Evolutionary conservation across 2,113 vertebrate genomes (phyloP).

Genomic region (Sinosuthora webbiana): DNA sequence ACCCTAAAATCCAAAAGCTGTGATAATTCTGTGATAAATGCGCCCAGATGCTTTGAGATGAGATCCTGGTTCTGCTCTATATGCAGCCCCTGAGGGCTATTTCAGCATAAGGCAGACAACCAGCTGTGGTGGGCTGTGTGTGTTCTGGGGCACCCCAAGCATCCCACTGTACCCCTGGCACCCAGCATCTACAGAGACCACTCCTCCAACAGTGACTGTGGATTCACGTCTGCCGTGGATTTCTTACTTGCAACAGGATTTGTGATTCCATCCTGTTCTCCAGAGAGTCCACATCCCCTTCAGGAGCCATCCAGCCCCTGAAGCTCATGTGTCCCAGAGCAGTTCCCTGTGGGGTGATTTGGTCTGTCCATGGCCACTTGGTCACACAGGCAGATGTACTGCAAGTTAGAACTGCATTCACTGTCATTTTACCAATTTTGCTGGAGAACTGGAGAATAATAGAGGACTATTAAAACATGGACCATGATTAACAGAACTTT

Average conservation of each 20-base stretch:
- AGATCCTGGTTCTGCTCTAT: not conserved
- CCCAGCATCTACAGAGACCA: not conserved
- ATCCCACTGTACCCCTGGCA: not conserved
- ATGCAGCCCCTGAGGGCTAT: not conserved
- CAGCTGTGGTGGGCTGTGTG: not conserved
- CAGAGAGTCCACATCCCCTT: not conserved
- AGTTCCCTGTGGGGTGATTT: not conserved
- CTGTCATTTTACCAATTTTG: not conserved
- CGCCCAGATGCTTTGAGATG: not conserved
- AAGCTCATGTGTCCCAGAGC: not conserved
- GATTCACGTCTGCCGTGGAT: fast-evolving
- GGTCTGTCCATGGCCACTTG: not conserved
- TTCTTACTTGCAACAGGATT: not conserved
- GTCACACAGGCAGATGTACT: not conserved
- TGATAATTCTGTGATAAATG: not conserved
- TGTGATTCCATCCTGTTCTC: not conserved
- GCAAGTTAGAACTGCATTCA: not conserved
- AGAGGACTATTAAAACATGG: not conserved
- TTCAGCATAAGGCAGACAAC: not conserved
- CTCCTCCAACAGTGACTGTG: not conserved
- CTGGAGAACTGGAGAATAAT: not conserved
- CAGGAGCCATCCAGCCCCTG: not conserved
- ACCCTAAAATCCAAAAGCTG: not conserved
- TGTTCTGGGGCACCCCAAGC: not conserved
- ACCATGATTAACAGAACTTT: not conserved